phyloP scores from a whole-genome alignment of 2,113 vertebrate genomes.

The Strigops habroptila region DNA sequence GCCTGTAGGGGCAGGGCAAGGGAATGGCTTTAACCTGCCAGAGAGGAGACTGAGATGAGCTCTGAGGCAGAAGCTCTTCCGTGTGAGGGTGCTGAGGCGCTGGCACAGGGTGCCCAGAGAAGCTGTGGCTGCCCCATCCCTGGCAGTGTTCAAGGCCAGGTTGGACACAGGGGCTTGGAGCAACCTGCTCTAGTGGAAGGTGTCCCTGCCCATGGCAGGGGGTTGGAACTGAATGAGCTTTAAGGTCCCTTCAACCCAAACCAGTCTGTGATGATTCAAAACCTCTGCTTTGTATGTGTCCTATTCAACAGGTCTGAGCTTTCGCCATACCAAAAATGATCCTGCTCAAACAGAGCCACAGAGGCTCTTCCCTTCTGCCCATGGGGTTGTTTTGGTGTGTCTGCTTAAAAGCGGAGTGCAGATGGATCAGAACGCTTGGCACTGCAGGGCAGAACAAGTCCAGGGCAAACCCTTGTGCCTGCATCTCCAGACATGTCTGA shows the following conservation, averaged over 20 bases:
- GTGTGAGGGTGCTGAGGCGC: too few species aligned
- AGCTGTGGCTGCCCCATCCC: too few species aligned
- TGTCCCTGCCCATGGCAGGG: not conserved
- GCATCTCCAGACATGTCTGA: not conserved
- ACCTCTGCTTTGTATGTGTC: not conserved
- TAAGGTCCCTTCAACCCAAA: not conserved
- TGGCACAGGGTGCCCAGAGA: too few species aligned
- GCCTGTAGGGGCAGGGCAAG: too few species aligned
- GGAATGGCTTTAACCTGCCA: too few species aligned
- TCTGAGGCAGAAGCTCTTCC: too few species aligned
- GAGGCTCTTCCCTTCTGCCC: not conserved
- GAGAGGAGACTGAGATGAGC: too few species aligned
- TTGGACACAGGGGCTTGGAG: too few species aligned
- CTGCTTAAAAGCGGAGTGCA: not conserved
- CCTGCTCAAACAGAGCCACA: fast-evolving
- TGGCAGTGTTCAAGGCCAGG: too few species aligned
- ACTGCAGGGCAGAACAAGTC: not conserved
- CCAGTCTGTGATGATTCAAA: not conserved
- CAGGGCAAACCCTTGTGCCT: not conserved
- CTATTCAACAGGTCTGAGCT: not conserved
- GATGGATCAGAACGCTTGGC: not conserved
- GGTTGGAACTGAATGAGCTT: not conserved
- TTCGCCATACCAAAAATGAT: not conserved
- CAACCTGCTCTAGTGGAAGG: not conserved
- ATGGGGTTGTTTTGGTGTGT: not conserved